phyloP scores from a whole-genome alignment of 2,797 vertebrate species.

The Spheniscus humboldti region DNA sequence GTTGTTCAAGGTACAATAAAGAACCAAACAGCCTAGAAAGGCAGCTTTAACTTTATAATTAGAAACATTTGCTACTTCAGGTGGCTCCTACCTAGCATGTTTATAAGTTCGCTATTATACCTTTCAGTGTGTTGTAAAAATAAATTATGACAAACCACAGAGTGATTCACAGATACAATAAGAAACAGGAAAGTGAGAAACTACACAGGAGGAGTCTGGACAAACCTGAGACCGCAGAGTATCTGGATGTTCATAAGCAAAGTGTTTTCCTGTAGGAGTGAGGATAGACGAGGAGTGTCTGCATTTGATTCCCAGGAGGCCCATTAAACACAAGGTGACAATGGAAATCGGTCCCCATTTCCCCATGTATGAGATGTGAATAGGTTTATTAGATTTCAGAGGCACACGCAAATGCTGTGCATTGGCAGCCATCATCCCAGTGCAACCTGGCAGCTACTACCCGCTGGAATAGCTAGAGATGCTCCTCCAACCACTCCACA shows the following conservation, averaged over 20 bases:
- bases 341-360: not conserved
- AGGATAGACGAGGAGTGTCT: not conserved
- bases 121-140: conserved; percentile 24
- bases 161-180: not conserved
- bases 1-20: conserved; percentile 21
- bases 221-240: not conserved
- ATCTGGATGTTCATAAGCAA: not conserved
- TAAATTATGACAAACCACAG: not conserved
- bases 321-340: not conserved
- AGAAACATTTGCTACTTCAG: conserved; percentile 22
- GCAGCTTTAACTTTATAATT: conserved; percentile 26
- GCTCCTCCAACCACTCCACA: not conserved
- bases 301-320: not conserved
- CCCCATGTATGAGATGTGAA: not conserved
- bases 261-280: not conserved
- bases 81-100: not conserved
- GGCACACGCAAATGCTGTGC: not conserved
- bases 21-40: conserved; percentile 4
- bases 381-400: not conserved
- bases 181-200: not conserved
- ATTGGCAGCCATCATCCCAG: not conserved
- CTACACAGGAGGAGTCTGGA: not conserved
- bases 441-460: not conserved
- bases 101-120: not conserved
- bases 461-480: not conserved